phyloP scores from a whole-genome alignment of 2,113 vertebrate species.

The Antidorcas marsupialis region DNA sequence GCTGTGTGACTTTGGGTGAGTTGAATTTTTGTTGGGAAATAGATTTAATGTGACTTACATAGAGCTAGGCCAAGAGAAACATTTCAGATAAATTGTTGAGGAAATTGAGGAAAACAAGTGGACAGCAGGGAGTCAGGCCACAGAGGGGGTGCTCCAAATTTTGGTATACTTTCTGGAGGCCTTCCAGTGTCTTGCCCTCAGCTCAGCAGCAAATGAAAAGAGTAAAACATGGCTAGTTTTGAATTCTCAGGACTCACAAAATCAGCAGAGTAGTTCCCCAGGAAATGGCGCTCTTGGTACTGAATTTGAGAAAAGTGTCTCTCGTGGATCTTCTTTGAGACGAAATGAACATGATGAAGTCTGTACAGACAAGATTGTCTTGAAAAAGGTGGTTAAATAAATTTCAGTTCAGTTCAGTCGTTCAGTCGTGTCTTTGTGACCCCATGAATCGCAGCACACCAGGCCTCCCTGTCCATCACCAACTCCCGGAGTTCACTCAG shows the following conservation, averaged over 20 bases:
- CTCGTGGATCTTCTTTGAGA: background rate
- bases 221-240: background rate
- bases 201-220: background rate
- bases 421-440: no score
- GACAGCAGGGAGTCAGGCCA: background rate
- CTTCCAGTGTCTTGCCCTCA: background rate
- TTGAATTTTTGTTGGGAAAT: background rate
- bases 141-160: no score
- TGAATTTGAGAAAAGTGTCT: background rate
- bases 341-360: background rate
- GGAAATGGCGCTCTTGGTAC: fast-evolving
- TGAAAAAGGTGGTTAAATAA: background rate
- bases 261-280: background rate
- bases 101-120: background rate
- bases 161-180: background rate
- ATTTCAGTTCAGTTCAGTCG: no score
- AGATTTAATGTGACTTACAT: background rate
- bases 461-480: no score
- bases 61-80: background rate
- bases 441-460: no score
- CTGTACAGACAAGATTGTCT: background rate
- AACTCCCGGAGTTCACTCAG: no score
- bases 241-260: background rate
- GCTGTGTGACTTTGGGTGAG: background rate
- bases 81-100: background rate